These are phyloP conservation scores for Collichthys lucidus DNA, from an alignment of 2,113 vertebrate species.

Conservation along the genomic window DNA sequence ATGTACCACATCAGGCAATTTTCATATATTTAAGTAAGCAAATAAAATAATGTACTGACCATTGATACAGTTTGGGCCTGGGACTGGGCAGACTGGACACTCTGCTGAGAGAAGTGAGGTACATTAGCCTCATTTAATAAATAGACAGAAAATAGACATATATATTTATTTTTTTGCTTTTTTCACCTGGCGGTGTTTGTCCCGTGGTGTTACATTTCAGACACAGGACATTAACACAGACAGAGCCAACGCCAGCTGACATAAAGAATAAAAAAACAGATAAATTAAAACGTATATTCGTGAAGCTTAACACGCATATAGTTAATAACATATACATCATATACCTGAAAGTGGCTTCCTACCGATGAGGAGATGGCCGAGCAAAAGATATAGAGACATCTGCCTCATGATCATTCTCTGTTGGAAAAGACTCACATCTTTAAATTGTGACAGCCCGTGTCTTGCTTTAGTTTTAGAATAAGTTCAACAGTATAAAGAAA, in stretches of 20 bases:
- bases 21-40: conserved; percentile 3
- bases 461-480: neutral
- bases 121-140: neutral
- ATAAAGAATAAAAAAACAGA: conserved; percentile 3
- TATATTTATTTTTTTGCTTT: neutral
- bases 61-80: rapidly evolving
- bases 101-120: conserved; percentile 27
- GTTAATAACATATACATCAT: neutral
- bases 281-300: neutral
- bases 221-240: neutral
- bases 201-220: neutral
- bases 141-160: neutral
- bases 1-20: neutral
- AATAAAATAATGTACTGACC: conserved; percentile 37
- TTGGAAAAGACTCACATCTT: neutral
- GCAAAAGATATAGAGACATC: conserved; percentile 8
- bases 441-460: neutral
- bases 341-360: conserved; percentile 7
- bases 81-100: rapidly evolving
- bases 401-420: conserved; percentile 40
- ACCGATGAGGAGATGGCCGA: conserved; percentile 46
- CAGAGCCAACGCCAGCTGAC: neutral
- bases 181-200: neutral
- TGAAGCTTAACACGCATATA: neutral
- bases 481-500: neutral